Evolutionary conservation across 2,797 vertebrate genomes (phyloP).

Genomic region (Sitta carolinensis): DNA sequence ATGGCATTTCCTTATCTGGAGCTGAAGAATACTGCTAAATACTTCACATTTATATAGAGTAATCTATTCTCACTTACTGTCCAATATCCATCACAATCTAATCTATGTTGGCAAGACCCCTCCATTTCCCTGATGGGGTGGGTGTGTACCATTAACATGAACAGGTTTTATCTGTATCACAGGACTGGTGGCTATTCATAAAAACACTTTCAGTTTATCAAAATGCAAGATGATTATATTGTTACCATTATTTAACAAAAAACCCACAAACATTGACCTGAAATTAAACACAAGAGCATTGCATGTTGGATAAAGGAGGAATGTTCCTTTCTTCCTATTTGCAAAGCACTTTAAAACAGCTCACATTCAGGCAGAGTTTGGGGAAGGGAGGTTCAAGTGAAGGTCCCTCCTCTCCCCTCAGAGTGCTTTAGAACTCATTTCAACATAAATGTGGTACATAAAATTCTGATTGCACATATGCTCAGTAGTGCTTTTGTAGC

Average conservation of each 20-base stretch:
- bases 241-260: background rate
- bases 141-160: background rate
- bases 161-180: background rate
- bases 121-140: background rate
- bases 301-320: background rate
- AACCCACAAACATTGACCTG: background rate
- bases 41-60: constrained; percentile 28
- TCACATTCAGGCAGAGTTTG: background rate
- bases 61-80: background rate
- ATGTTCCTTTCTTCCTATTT: background rate
- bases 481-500: background rate
- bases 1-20: constrained; percentile 22
- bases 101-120: background rate
- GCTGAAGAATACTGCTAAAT: constrained; percentile 26
- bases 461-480: background rate
- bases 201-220: background rate
- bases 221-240: background rate
- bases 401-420: background rate
- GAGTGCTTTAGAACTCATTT: background rate
- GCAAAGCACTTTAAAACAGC: background rate
- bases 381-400: background rate
- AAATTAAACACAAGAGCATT: background rate
- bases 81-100: constrained; percentile 1
- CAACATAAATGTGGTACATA: background rate
- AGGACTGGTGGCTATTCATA: background rate